Evolutionary conservation across 2,888 invertebrate species (phyloP).

Genomic region (Dascillus cervinus): DNA sequence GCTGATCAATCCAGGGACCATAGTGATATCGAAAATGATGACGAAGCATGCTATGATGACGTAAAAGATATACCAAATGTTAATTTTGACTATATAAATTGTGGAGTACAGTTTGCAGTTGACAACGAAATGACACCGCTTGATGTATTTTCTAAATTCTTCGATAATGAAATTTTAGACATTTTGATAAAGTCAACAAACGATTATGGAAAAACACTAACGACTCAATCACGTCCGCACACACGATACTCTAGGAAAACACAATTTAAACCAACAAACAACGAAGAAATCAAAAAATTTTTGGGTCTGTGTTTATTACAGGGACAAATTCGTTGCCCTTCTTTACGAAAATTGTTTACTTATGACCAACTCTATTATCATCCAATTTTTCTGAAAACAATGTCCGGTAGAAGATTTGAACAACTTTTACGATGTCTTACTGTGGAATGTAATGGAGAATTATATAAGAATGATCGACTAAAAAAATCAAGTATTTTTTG

Average conservation of each 20-base stretch:
- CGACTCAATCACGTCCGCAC: background rate
- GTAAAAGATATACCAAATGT: background rate
- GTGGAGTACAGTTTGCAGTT: background rate
- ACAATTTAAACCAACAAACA: constrained; percentile 1
- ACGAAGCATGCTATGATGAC: background rate
- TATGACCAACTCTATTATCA: constrained; percentile 6
- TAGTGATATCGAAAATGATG: background rate
- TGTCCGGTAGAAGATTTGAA: constrained; percentile 10
- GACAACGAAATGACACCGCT: background rate
- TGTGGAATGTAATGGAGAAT: background rate
- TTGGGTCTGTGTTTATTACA: constrained; percentile 13
- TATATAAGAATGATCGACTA: background rate
- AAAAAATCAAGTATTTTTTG: constrained; percentile 1
- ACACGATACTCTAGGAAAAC: background rate
- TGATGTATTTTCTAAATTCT: background rate
- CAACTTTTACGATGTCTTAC: constrained; percentile 8
- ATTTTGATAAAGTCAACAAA: background rate
- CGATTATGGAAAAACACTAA: background rate
- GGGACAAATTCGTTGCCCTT: constrained; percentile 9
- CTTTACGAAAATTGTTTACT: constrained; percentile 8
- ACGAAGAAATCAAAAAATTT: constrained; percentile 11
- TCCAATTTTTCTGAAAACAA: constrained; percentile 7
- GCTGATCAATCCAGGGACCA: background rate
- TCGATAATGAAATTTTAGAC: background rate
- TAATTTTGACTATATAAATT: background rate